phyloP scores from a whole-genome alignment of 2,888 invertebrate species.

The Napeogenes sylphis region DNA sequence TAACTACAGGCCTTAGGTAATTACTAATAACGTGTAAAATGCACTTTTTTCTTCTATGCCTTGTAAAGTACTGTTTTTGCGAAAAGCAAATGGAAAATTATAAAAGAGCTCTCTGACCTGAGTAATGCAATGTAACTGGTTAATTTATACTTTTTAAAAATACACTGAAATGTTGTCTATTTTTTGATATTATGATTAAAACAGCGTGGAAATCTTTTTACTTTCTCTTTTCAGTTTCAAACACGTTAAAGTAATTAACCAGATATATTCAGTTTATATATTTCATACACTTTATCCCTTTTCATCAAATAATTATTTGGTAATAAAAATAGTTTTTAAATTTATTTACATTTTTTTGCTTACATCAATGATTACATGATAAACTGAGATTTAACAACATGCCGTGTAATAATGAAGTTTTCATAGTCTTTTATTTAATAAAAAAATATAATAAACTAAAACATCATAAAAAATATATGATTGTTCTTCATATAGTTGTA shows the following conservation, averaged over 20 bases:
- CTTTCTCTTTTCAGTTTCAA: background rate
- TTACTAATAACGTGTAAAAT: background rate
- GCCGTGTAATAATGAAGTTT: no score
- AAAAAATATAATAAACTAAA: no score
- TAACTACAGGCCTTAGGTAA: constrained; percentile 18
- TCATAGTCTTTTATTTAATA: no score
- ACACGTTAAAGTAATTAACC: background rate
- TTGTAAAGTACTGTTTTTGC: no score
- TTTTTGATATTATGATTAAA: constrained; percentile 6
- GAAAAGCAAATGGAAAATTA: background rate
- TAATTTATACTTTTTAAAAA: background rate
- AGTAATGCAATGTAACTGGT: constrained; percentile 1
- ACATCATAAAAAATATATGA: no score
- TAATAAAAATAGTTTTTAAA: no score
- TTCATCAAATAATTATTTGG: no score
- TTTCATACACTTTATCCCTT: no score
- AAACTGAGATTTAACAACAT: no score
- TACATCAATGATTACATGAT: no score
- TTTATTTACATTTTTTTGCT: no score
- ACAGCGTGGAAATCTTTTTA: background rate
- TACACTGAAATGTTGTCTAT: background rate
- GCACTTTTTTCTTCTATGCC: background rate
- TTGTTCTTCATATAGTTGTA: no score
- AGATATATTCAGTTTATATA: background rate
- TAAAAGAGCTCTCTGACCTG: background rate